Conservation (phyloP, 1,140 invertebrate species). For the Teleogryllus occipitalis region DNA sequence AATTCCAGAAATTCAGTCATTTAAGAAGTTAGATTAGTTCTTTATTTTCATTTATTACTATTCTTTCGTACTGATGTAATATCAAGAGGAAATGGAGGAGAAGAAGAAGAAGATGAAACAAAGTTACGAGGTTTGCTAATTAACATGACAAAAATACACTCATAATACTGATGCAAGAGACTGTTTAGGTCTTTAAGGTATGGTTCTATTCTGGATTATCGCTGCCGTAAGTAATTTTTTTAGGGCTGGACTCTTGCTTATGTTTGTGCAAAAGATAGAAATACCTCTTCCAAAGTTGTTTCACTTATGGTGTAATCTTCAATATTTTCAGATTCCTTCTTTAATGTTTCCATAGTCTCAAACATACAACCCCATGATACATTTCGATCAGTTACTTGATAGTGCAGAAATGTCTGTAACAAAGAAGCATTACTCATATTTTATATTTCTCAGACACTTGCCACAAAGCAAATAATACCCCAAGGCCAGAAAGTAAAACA, state of each 20-base stretch:
- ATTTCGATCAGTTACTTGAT: slow-evolving; percentile 38
- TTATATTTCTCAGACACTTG: background rate
- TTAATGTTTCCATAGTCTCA: slow-evolving; percentile 42
- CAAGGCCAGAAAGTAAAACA: background rate
- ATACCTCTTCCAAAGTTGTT: slow-evolving; percentile 55
- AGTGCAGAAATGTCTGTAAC: slow-evolving; percentile 45
- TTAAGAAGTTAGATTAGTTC: too few relatives aligned
- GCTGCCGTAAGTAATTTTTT: background rate
- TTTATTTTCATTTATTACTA: too few relatives aligned
- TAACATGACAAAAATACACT: too few relatives aligned
- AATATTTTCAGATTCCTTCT: slow-evolving; percentile 30
- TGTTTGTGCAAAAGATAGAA: slow-evolving; percentile 33
- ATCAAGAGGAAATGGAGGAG: too few relatives aligned
- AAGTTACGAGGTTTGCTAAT: too few relatives aligned
- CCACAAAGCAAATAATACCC: too few relatives aligned
- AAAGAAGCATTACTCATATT: slow-evolving; percentile 7
- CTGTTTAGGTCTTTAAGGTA: too few relatives aligned
- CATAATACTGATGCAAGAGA: background rate
- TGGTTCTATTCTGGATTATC: background rate
- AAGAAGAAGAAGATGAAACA: too few relatives aligned
- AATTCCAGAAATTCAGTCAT: too few relatives aligned
- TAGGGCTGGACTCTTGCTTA: background rate
- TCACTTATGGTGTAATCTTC: slow-evolving; percentile 56
- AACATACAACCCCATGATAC: slow-evolving; percentile 45
- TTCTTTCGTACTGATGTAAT: too few relatives aligned